Percentiles rank a stretch among this genome's conserved stretches.
Conservation (phyloP, 2,888 invertebrate genomes). For the Latheticus oryzae region DNA sequence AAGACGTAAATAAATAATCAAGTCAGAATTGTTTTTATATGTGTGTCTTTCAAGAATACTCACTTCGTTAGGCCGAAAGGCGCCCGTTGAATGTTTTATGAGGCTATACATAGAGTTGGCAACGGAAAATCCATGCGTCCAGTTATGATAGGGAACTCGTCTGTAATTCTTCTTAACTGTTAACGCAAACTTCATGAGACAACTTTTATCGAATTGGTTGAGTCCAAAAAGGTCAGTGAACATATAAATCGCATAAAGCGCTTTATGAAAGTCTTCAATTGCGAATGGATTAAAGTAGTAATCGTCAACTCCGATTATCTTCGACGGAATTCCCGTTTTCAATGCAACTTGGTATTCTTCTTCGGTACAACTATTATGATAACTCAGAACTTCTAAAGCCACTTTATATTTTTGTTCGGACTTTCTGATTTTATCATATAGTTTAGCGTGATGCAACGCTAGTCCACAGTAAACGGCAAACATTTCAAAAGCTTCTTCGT, state of each 20-base stretch:
- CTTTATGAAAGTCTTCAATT: slow-evolving; percentile 78
- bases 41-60: too few species aligned
- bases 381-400: slow-evolving; percentile 84
- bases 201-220: slow-evolving; percentile 74
- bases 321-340: slow-evolving; percentile 54
- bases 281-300: slow-evolving; percentile 80
- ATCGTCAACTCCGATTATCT: slow-evolving; percentile 65
- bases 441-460: slow-evolving; percentile 85
- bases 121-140: slow-evolving; percentile 89
- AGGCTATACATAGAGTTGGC: slow-evolving; percentile 86
- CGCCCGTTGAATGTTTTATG: slow-evolving; percentile 69
- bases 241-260: slow-evolving; percentile 79
- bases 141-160: slow-evolving; percentile 87
- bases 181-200: slow-evolving; percentile 78
- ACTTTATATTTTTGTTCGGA: slow-evolving; percentile 87
- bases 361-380: slow-evolving; percentile 83
- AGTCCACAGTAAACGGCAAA: slow-evolving; percentile 89
- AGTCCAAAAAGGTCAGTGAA: slow-evolving; percentile 77
- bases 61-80: slow-evolving; percentile 74
- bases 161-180: slow-evolving; percentile 89
- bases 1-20: too few species aligned
- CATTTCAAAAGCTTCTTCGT: slow-evolving; percentile 85
- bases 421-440: slow-evolving; percentile 84
- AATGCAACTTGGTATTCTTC: slow-evolving; percentile 69
- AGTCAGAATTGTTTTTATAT: too few species aligned